Conservation (phyloP, 2,113 vertebrate genomes). For the Sardina pilchardus region DNA sequence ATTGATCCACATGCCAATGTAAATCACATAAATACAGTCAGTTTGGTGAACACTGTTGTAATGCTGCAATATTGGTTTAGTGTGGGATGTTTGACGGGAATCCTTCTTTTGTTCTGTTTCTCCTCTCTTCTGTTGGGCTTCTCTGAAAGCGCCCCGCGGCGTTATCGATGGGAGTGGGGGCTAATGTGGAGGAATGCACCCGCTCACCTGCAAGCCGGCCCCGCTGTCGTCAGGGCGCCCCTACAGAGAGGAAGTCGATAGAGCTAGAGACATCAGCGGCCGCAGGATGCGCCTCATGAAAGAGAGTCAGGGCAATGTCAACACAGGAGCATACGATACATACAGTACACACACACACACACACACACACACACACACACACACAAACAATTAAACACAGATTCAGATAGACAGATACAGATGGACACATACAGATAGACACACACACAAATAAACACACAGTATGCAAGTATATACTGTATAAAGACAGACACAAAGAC, state of each 20-base stretch:
- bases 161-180: not conserved
- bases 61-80: not conserved
- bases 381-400: too few species aligned
- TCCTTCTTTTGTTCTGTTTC: not conserved
- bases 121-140: not conserved
- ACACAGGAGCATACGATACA: not conserved
- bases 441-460: not conserved
- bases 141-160: not conserved
- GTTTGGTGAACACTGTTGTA: not conserved
- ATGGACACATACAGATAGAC: too few species aligned
- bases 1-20: not conserved
- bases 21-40: not conserved
- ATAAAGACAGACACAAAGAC: not conserved
- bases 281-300: not conserved
- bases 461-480: too few species aligned
- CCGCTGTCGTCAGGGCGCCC: too few species aligned
- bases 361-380: not conserved
- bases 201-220: too few species aligned
- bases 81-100: not conserved
- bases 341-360: constrained; percentile 3
- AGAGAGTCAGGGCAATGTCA: not conserved
- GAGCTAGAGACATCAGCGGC: not conserved
- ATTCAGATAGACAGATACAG: too few species aligned
- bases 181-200: not conserved
- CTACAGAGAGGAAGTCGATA: too few species aligned